These are phyloP conservation scores for Gymnoscopelus braueri DNA, from an alignment of 2,797 vertebrate genomes.

Conservation along the genomic window DNA sequence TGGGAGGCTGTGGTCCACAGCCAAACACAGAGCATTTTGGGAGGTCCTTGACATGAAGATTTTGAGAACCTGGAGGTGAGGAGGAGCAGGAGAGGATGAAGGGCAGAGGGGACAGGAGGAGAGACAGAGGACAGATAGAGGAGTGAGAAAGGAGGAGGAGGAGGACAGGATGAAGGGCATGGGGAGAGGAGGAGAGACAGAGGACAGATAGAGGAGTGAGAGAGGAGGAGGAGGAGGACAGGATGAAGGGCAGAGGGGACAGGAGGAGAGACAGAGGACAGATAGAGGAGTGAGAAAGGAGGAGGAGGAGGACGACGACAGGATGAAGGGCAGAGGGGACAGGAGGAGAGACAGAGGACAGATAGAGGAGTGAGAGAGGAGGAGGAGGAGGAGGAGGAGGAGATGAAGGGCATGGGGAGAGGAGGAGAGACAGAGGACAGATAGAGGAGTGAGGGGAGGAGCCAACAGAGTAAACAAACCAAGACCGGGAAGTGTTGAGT, in stretches of 20 bases:
- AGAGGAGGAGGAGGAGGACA: no score
- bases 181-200: neutral
- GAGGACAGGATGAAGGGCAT: constrained; percentile 11
- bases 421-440: constrained; percentile 68
- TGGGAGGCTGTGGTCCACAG: no score
- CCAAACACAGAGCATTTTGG: constrained; percentile 34
- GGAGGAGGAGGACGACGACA: constrained; percentile 25
- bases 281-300: constrained; percentile 41
- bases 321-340: constrained; percentile 1
- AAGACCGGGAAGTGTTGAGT: constrained; percentile 75
- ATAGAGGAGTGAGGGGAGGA: constrained; percentile 72
- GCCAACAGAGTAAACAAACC: constrained; percentile 76
- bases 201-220: neutral
- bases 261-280: constrained; percentile 7
- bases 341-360: neutral
- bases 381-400: constrained; percentile 22
- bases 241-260: no score
- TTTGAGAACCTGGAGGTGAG: no score
- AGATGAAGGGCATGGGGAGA: constrained; percentile 20
- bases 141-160: constrained; percentile 28
- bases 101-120: no score
- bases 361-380: constrained; percentile 43
- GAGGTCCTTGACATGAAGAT: no score
- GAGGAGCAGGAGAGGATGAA: no score
- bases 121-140: constrained; percentile 33